Conservation (phyloP, 2,113 vertebrate species). For the Phalacrocorax carbo region DNA sequence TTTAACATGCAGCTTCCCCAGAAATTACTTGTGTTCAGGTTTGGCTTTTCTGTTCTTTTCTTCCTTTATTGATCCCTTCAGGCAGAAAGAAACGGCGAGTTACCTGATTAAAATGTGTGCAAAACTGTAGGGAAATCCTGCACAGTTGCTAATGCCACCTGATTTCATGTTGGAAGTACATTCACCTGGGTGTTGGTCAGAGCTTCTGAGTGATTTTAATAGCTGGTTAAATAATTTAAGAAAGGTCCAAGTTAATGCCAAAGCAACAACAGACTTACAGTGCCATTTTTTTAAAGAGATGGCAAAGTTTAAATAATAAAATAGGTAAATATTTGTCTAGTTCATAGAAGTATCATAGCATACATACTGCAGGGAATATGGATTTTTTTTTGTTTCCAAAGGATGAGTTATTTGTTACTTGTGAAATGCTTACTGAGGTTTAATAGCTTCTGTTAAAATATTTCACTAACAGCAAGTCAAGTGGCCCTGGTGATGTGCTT, state of each 20-base stretch:
- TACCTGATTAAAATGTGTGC: conserved; percentile 2
- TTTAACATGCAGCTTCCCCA: neutral
- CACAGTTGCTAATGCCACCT: neutral
- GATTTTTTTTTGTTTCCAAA: neutral
- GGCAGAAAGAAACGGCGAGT: neutral
- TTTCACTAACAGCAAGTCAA: neutral
- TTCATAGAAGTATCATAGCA: neutral
- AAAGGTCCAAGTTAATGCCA: neutral
- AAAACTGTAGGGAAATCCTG: conserved; percentile 7
- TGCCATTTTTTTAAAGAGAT: neutral
- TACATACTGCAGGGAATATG: neutral
- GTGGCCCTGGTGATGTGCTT: neutral
- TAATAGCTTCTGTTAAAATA: neutral
- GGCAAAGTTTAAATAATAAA: conserved; percentile 37
- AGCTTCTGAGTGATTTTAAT: conserved; percentile 17
- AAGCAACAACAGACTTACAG: neutral
- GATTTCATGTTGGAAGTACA: conserved; percentile 37
- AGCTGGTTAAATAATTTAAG: conserved; percentile 12
- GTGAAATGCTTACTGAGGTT: neutral
- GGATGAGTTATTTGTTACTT: neutral
- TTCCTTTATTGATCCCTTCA: conserved; percentile 11
- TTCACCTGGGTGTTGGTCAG: neutral
- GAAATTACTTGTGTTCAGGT: neutral
- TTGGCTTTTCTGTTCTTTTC: neutral
- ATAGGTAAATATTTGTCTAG: conserved; percentile 32